These are phyloP conservation scores for Stegodyphus dumicola DNA, from an alignment of 1,140 invertebrate genomes.

Conservation along the genomic window DNA sequence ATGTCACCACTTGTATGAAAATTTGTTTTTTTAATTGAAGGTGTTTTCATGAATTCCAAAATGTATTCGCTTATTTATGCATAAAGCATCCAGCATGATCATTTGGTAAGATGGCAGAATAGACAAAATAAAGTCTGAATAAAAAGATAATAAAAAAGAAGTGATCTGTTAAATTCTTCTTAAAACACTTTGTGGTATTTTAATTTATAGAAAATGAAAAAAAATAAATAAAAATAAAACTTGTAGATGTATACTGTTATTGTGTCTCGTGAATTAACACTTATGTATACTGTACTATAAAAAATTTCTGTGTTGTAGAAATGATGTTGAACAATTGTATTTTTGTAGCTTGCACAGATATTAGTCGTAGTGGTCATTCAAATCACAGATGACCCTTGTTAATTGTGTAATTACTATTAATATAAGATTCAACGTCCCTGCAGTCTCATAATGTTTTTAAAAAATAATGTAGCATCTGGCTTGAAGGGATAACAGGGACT, in stretches of 20 bases:
- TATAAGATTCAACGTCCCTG: slow-evolving; percentile 18
- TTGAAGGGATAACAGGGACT: background rate
- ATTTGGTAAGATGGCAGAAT: no score
- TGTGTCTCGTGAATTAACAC: slow-evolving; percentile 32
- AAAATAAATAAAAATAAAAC: slow-evolving; percentile 7
- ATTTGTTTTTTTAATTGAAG: no score
- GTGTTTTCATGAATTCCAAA: no score
- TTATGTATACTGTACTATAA: slow-evolving; percentile 43
- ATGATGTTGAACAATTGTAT: slow-evolving; percentile 61
- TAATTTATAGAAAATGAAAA: slow-evolving; percentile 37
- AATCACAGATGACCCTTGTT: slow-evolving; percentile 37
- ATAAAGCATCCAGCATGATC: no score
- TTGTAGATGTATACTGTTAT: slow-evolving; percentile 42
- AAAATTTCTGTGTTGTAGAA: slow-evolving; percentile 53
- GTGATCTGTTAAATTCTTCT: no score
- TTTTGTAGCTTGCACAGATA: slow-evolving; percentile 62
- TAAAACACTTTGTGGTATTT: slow-evolving; percentile 37
- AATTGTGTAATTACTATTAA: slow-evolving; percentile 40
- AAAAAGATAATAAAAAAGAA: no score
- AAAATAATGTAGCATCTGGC: slow-evolving; percentile 25
- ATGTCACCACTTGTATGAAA: no score
- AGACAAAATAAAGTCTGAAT: no score
- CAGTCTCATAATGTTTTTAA: slow-evolving; percentile 26
- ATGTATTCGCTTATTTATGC: no score
- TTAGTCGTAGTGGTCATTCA: slow-evolving; percentile 58